Conservation (phyloP, 2,888 invertebrate species). For the Chalcis sispes region DNA sequence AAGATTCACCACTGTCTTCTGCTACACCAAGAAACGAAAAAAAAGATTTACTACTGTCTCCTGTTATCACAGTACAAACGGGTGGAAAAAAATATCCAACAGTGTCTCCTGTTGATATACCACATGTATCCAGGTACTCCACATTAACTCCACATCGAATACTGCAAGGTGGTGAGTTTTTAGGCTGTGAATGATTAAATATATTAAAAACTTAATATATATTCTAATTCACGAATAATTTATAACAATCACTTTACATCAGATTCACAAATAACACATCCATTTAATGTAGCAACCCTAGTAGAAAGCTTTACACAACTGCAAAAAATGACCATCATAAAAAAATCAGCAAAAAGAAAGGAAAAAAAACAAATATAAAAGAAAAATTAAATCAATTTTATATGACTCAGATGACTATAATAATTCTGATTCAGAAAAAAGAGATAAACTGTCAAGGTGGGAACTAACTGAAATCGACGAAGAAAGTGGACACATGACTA, state of each 20-base stretch:
- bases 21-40: background rate
- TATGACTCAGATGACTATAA: constrained; percentile 20
- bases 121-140: too few species aligned
- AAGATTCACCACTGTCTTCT: too few species aligned
- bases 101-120: too few species aligned
- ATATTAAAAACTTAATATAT: too few species aligned
- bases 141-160: too few species aligned
- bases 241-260: background rate
- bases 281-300: background rate
- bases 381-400: constrained; percentile 3
- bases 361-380: constrained; percentile 5
- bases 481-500: constrained; percentile 6
- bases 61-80: too few species aligned
- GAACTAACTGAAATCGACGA: background rate
- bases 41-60: background rate
- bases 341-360: constrained; percentile 1
- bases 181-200: background rate
- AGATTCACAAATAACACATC: background rate
- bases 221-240: too few species aligned
- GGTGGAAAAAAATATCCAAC: too few species aligned
- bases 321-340: background rate
- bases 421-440: constrained; percentile 9
- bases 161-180: background rate
- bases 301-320: background rate
- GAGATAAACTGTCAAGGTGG: constrained; percentile 5